A percentile compares a stretch with the other conserved stretches of the same genome.
These are phyloP conservation scores for Lytechinus pictus DNA, from an alignment of 35 echinoderm and acorn worm genomes.

Conservation along the genomic window DNA sequence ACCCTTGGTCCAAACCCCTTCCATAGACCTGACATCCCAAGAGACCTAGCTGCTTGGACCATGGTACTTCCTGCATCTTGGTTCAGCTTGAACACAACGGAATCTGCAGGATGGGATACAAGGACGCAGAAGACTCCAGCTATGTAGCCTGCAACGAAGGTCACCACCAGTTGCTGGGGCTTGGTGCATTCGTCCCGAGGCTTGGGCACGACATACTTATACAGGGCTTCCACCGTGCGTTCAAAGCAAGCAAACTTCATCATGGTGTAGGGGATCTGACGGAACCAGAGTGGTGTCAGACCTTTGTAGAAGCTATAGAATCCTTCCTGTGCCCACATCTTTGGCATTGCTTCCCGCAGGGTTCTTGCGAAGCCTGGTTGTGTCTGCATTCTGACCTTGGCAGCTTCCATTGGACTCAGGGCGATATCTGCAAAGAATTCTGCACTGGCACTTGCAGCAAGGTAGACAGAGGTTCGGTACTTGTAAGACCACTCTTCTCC, in stretches of 20 bases:
- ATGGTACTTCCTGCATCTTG: constrained; percentile 80
- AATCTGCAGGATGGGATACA: constrained; percentile 95
- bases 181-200: constrained; percentile 85
- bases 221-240: constrained; percentile 89
- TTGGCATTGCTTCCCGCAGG: constrained; percentile 80
- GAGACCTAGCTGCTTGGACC: constrained; percentile 70
- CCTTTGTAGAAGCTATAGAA: constrained; percentile 94
- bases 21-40: constrained; percentile 96
- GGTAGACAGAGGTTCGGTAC: constrained; percentile 83
- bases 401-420: constrained; percentile 94
- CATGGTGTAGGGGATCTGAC: constrained; percentile 99
- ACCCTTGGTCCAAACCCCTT: constrained; percentile 95
- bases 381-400: constrained; percentile 89
- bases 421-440: constrained; percentile 98
- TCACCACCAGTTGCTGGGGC: constrained; percentile 88
- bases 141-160: constrained; percentile 96
- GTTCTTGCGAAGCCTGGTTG: constrained; percentile 80
- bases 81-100: constrained; percentile 93
- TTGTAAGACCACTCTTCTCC: constrained; percentile 69
- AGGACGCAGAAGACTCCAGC: constrained; percentile 96
- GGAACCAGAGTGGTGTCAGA: constrained; percentile 89
- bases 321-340: constrained; percentile 79
- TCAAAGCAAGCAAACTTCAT: constrained; percentile 99
- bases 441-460: constrained; percentile 83
- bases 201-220: constrained; percentile 96